These are phyloP conservation scores for Peromyscus eremicus DNA, from an alignment of 2,797 vertebrate genomes.

Conservation along the genomic window DNA sequence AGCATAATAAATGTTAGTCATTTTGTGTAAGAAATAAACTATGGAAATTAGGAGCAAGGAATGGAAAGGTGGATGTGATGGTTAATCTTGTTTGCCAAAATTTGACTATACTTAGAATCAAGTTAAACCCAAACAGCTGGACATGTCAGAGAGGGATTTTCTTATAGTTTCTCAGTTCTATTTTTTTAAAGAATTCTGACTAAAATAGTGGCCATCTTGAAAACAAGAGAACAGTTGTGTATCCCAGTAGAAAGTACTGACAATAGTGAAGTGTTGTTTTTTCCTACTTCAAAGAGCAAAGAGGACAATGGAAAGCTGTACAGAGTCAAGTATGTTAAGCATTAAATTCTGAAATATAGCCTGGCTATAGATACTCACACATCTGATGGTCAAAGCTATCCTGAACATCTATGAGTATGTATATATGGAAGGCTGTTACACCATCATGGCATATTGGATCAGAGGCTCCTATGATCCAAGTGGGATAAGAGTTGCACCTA, in stretches of 20 bases:
- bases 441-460: background rate
- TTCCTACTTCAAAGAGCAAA: background rate
- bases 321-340: background rate
- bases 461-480: background rate
- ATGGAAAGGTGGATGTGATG: background rate
- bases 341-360: background rate
- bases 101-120: background rate
- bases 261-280: background rate
- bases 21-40: background rate
- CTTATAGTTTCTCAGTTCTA: background rate
- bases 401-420: background rate
- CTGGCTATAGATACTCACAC: background rate
- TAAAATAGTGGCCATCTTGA: background rate
- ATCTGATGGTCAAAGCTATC: background rate
- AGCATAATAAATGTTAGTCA: background rate
- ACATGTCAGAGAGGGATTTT: background rate
- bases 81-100: background rate
- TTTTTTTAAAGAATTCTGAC: background rate
- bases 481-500: background rate
- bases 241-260: background rate
- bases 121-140: background rate
- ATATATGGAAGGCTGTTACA: background rate
- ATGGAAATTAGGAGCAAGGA: background rate
- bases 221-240: background rate
- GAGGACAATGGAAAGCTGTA: background rate